A percentile compares a stretch with the other conserved stretches of the same genome.
Conservation (phyloP, 2,113 vertebrate genomes). For the Neoarius graeffei region DNA sequence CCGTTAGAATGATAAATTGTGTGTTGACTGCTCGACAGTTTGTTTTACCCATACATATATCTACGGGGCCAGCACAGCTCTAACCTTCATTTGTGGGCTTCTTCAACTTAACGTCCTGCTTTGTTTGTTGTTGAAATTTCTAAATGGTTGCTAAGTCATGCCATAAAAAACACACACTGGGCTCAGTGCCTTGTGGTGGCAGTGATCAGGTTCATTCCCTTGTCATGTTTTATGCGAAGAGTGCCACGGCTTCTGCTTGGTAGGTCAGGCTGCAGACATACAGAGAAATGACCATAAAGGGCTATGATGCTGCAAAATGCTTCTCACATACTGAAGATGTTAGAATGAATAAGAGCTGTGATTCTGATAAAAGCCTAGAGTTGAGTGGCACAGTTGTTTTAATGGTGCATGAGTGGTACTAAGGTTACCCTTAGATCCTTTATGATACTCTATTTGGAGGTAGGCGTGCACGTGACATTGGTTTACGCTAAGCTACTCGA, state of each 20-base stretch:
- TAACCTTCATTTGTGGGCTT: background rate
- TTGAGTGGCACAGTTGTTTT: background rate
- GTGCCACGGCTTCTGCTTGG: background rate
- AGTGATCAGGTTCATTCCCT: background rate
- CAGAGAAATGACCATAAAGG: background rate
- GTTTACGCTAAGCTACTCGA: background rate
- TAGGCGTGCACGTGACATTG: background rate
- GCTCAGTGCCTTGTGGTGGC: slow-evolving; percentile 9
- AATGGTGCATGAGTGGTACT: too few relatives aligned
- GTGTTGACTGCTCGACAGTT: background rate
- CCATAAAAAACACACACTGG: slow-evolving; percentile 52
- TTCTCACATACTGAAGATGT: background rate
- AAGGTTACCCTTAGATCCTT: background rate
- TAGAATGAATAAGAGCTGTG: background rate
- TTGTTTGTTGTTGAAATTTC: background rate
- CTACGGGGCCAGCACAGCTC: background rate
- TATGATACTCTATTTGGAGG: background rate
- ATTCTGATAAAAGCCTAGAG: background rate
- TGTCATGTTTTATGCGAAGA: background rate
- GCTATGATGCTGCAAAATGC: background rate
- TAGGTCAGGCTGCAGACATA: background rate
- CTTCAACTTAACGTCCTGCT: background rate
- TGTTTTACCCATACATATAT: background rate
- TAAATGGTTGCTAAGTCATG: slow-evolving; percentile 48
- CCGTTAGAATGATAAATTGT: background rate